phyloP scores from a whole-genome alignment of 2,888 invertebrate genomes.

The Brassicogethes aeneus region DNA sequence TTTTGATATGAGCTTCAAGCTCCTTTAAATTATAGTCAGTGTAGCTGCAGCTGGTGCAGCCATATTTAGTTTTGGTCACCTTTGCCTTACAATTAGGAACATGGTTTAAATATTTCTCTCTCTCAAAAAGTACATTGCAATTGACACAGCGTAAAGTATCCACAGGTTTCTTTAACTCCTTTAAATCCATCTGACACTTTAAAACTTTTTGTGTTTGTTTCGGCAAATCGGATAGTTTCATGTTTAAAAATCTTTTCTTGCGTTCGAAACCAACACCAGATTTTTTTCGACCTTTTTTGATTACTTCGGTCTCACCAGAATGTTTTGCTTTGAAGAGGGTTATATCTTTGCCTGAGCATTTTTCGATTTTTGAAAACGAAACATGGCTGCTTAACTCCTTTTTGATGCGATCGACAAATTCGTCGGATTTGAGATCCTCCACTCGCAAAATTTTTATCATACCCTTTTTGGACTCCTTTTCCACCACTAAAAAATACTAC shows the following conservation, averaged over 20 bases:
- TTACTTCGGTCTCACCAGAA: slow-evolving; percentile 1
- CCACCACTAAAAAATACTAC: too few relatives aligned
- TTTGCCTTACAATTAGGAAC: slow-evolving; percentile 24
- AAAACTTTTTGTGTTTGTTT: slow-evolving; percentile 17
- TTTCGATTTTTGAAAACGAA: slow-evolving; percentile 11
- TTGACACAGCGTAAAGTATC: slow-evolving; percentile 32
- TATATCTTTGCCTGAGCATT: background rate
- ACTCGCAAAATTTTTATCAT: slow-evolving; percentile 26
- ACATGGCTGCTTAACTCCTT: slow-evolving; percentile 21
- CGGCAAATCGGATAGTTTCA: slow-evolving; percentile 26
- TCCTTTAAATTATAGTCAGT: slow-evolving; percentile 27
- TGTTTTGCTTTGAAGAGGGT: slow-evolving; percentile 1
- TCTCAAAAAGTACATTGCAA: slow-evolving; percentile 29
- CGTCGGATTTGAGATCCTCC: slow-evolving; percentile 25
- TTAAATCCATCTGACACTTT: slow-evolving; percentile 24
- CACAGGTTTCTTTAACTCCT: slow-evolving; percentile 24
- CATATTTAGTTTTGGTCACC: slow-evolving; percentile 24
- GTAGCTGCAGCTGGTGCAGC: slow-evolving; percentile 32
- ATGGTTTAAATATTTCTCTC: slow-evolving; percentile 26
- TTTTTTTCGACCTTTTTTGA: background rate
- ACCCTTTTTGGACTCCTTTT: slow-evolving; percentile 12
- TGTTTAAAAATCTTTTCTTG: slow-evolving; percentile 29
- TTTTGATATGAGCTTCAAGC: slow-evolving; percentile 27
- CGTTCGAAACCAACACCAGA: slow-evolving; percentile 12
- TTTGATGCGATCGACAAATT: slow-evolving; percentile 24